Evolutionary conservation across 2,113 vertebrate species (phyloP).

Genomic region (Hypomesus transpacificus): DNA sequence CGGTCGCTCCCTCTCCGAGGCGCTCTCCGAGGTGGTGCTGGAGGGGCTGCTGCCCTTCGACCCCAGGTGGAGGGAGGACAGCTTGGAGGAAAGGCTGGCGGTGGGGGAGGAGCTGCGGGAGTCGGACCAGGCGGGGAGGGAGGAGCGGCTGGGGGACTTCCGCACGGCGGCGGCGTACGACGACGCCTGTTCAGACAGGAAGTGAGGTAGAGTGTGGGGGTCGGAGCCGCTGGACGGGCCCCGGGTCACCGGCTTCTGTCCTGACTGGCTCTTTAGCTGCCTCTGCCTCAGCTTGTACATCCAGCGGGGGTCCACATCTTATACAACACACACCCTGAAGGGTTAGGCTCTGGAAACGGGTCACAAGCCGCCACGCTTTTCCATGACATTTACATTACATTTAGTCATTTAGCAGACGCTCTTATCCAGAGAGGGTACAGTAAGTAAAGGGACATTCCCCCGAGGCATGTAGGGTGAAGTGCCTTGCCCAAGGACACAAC

Average conservation of each 20-base stretch:
- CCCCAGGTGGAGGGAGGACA: conserved; percentile 82
- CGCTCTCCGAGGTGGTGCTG: conserved; percentile 83
- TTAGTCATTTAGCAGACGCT: too few species aligned
- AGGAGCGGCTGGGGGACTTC: conserved; percentile 70
- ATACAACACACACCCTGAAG: conserved; percentile 4
- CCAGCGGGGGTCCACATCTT: conserved; percentile 79
- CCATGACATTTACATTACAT: too few species aligned
- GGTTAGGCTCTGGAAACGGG: neutral
- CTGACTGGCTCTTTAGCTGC: conserved; percentile 72
- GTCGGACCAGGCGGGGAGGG: conserved; percentile 68
- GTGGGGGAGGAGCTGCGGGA: conserved; percentile 87
- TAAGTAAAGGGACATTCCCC: too few species aligned
- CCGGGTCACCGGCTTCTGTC: conserved; percentile 44
- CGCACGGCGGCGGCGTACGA: conserved; percentile 86
- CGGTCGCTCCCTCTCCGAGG: conserved; percentile 76
- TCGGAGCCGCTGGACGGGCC: conserved; percentile 70
- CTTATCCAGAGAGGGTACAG: too few species aligned
- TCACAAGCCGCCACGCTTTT: neutral
- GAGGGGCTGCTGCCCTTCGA: conserved; percentile 91
- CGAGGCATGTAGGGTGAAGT: too few species aligned
- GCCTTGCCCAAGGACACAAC: too few species aligned
- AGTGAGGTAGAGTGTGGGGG: conserved; percentile 73
- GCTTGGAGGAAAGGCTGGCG: conserved; percentile 72
- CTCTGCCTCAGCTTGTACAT: conserved; percentile 78
- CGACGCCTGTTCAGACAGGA: conserved; percentile 82